Percentiles rank a stretch among this genome's conserved stretches.
Conservation (phyloP, 2,888 invertebrate genomes). For the Chaetogeoica ovagalla region DNA sequence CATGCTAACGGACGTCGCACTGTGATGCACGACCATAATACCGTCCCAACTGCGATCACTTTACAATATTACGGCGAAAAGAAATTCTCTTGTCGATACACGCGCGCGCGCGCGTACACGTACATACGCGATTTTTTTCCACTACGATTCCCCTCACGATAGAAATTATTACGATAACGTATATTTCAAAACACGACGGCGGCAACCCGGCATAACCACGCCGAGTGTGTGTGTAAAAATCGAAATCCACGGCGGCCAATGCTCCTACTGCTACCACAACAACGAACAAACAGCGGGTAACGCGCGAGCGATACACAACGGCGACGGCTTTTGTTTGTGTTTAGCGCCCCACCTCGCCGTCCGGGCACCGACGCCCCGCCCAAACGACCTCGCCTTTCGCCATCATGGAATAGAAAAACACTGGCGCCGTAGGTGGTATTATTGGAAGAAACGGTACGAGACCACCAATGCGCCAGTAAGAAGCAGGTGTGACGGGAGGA, state of each 20-base stretch:
- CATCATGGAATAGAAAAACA: conserved; percentile 29
- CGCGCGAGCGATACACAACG: conserved; percentile 12
- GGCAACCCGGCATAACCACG: neutral
- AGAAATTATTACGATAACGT: neutral
- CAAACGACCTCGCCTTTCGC: conserved; percentile 31
- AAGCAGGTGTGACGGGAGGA: too few relatives aligned
- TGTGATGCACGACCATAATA: conserved; percentile 51
- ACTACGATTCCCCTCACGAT: too few relatives aligned
- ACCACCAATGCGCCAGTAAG: too few relatives aligned
- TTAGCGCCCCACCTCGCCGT: conserved; percentile 15
- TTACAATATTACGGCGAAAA: neutral
- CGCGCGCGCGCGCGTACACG: neutral
- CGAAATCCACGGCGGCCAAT: too few relatives aligned
- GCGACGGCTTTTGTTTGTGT: conserved; percentile 45
- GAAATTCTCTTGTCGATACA: neutral
- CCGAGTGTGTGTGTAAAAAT: too few relatives aligned
- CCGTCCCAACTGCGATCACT: neutral
- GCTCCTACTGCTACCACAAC: neutral
- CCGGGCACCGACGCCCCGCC: conserved; percentile 36
- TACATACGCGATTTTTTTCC: neutral
- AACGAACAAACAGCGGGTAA: neutral
- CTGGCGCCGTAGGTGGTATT: neutral
- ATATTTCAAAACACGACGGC: neutral
- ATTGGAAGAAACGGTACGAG: neutral
- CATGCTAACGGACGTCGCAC: conserved; percentile 47